A percentile compares a stretch with the other conserved stretches of the same genome.
Evolutionary conservation across 2,113 vertebrate species (phyloP).

Genomic region (Sebastes fasciatus): DNA sequence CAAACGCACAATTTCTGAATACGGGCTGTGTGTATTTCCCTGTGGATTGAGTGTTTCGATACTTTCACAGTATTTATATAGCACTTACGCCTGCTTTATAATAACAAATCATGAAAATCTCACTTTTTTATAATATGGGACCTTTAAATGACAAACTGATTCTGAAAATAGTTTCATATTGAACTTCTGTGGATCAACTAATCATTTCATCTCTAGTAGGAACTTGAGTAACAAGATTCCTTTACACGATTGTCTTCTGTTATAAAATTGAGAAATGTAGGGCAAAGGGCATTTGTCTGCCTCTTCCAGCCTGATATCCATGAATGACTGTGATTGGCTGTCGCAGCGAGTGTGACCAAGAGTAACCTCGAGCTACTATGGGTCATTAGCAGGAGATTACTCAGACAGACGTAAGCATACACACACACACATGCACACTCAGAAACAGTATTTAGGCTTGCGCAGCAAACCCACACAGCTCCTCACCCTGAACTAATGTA

Average conservation of each 20-base stretch:
- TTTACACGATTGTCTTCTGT: background rate
- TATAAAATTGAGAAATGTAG: slow-evolving; percentile 20
- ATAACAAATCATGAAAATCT: too few relatives aligned
- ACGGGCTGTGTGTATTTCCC: too few relatives aligned
- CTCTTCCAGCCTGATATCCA: slow-evolving; percentile 11
- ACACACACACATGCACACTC: background rate
- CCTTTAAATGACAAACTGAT: too few relatives aligned
- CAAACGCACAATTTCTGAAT: too few relatives aligned
- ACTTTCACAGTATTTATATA: too few relatives aligned
- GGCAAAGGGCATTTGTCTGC: background rate
- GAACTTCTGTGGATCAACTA: background rate
- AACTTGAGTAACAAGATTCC: background rate
- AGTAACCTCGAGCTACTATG: slow-evolving; percentile 66
- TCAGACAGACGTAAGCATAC: background rate
- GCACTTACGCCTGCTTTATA: too few relatives aligned
- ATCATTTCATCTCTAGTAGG: background rate
- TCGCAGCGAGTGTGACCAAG: slow-evolving; percentile 26
- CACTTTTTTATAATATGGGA: too few relatives aligned
- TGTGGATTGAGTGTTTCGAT: too few relatives aligned
- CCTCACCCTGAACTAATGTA: slow-evolving; percentile 32
- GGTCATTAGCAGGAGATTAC: slow-evolving; percentile 71
- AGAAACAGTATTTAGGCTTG: slow-evolving; percentile 4
- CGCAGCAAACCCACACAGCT: background rate
- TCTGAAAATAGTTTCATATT: background rate
- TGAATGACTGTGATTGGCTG: slow-evolving; percentile 40